These are phyloP conservation scores for Pherbina coryleti DNA, from an alignment of 2,888 invertebrate species.

Conservation along the genomic window DNA sequence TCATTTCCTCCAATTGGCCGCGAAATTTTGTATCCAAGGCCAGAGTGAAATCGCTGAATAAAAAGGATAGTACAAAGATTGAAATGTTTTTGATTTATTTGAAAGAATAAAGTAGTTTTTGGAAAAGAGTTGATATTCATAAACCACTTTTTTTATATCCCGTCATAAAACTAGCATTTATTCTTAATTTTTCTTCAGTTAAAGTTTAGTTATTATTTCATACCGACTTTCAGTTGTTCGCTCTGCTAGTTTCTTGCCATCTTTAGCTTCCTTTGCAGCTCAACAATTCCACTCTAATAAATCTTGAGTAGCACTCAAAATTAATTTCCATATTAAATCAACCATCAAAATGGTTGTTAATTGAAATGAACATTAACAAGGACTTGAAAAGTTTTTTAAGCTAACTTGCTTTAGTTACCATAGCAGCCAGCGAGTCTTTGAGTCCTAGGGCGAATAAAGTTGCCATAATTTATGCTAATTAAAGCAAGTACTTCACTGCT, in stretches of 20 bases:
- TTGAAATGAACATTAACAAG: not conserved
- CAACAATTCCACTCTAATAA: not conserved
- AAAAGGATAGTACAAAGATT: too few relatives aligned
- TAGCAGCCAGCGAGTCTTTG: not conserved
- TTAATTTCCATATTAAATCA: not conserved
- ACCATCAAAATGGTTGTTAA: slow-evolving; percentile 1
- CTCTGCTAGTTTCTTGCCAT: too few relatives aligned
- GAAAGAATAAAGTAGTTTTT: too few relatives aligned
- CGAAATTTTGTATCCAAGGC: slow-evolving; percentile 60
- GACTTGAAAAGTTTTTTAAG: not conserved
- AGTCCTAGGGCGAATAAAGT: not conserved
- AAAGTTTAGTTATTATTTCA: too few relatives aligned
- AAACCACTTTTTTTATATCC: too few relatives aligned
- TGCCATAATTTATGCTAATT: slow-evolving; percentile 1
- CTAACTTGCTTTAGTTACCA: not conserved
- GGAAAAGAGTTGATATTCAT: too few relatives aligned
- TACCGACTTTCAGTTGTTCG: too few relatives aligned
- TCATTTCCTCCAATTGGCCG: slow-evolving; percentile 85
- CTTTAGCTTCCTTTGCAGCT: not conserved
- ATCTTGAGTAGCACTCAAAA: not conserved
- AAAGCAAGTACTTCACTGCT: not conserved
- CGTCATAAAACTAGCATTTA: too few relatives aligned
- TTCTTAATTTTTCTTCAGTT: too few relatives aligned
- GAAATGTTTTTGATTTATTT: too few relatives aligned
- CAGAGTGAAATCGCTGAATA: slow-evolving; percentile 52